phyloP scores from a whole-genome alignment of 1,140 invertebrate species.

The Subanguina moxae region DNA sequence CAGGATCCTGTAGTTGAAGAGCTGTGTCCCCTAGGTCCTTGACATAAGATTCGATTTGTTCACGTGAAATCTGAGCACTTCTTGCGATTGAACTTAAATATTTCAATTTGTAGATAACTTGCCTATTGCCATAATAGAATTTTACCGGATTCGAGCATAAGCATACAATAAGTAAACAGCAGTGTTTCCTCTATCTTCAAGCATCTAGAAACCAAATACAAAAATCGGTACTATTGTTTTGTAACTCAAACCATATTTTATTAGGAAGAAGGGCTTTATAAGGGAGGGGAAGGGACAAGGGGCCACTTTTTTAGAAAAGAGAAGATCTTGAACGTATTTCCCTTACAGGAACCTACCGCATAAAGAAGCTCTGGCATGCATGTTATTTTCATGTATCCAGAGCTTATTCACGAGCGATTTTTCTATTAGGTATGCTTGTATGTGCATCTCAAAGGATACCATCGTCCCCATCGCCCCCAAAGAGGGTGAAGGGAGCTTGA shows the following conservation, averaged over 20 bases:
- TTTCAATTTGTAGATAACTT: too few relatives aligned
- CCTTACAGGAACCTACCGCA: too few relatives aligned
- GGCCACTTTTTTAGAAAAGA: too few relatives aligned
- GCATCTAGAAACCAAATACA: slow-evolving; percentile 69
- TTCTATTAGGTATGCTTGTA: background rate
- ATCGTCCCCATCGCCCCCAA: slow-evolving; percentile 69
- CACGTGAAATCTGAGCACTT: slow-evolving; percentile 67
- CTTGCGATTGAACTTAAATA: slow-evolving; percentile 69
- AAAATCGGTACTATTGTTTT: background rate
- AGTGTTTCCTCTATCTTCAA: slow-evolving; percentile 97
- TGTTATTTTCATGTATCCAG: too few relatives aligned
- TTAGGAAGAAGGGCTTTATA: too few relatives aligned
- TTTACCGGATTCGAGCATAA: slow-evolving; percentile 82
- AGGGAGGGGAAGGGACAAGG: too few relatives aligned
- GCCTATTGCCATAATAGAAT: slow-evolving; percentile 1
- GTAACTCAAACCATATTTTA: background rate
- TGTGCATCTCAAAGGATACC: too few relatives aligned
- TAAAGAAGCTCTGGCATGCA: too few relatives aligned
- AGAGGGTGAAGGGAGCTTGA: slow-evolving; percentile 32
- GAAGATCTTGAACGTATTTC: too few relatives aligned
- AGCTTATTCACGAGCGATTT: too few relatives aligned
- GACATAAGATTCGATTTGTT: slow-evolving; percentile 36
- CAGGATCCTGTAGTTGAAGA: slow-evolving; percentile 74
- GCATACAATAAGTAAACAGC: slow-evolving; percentile 95
- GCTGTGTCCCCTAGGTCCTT: background rate